Percentiles rank a stretch among this genome's conserved stretches.
These are phyloP conservation scores for Cyclargus thomasi DNA, from an alignment of 1,140 invertebrate genomes.

Conservation along the genomic window DNA sequence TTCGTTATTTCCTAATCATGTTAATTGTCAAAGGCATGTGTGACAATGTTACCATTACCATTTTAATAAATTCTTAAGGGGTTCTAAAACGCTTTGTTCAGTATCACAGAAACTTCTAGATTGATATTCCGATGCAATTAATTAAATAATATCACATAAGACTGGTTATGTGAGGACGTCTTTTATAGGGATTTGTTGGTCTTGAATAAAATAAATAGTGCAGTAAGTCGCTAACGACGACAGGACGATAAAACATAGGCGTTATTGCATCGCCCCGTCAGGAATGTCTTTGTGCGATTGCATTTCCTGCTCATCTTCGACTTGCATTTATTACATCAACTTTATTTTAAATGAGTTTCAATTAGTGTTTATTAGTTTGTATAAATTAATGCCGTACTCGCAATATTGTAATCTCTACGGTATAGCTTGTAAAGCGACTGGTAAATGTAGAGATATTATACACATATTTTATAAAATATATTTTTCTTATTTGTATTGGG, in stretches of 20 bases:
- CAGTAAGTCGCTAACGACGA: slow-evolving; percentile 30
- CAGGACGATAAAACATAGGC: slow-evolving; percentile 48
- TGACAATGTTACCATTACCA: no score
- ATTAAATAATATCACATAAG: slow-evolving; percentile 4
- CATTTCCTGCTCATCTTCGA: slow-evolving; percentile 55
- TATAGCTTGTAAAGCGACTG: not conserved
- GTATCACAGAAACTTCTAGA: not conserved
- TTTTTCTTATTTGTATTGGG: no score
- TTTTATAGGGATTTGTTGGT: slow-evolving; percentile 35
- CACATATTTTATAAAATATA: no score
- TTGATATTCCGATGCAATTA: not conserved
- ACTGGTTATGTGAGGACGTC: slow-evolving; percentile 13
- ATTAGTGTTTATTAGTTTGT: slow-evolving; percentile 23
- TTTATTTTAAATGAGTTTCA: slow-evolving; percentile 31
- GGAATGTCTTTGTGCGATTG: slow-evolving; percentile 44
- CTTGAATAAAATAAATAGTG: slow-evolving; percentile 35
- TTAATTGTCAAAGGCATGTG: no score
- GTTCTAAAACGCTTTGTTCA: no score
- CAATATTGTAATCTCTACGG: not conserved
- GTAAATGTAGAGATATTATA: no score
- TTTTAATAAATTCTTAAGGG: no score
- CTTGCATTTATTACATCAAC: slow-evolving; percentile 22
- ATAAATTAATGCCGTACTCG: slow-evolving; percentile 18
- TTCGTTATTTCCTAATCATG: no score
- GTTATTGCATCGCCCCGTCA: slow-evolving; percentile 48